phyloP scores from a whole-genome alignment of 2,888 invertebrate genomes.

The Bembecia ichneumoniformis region DNA sequence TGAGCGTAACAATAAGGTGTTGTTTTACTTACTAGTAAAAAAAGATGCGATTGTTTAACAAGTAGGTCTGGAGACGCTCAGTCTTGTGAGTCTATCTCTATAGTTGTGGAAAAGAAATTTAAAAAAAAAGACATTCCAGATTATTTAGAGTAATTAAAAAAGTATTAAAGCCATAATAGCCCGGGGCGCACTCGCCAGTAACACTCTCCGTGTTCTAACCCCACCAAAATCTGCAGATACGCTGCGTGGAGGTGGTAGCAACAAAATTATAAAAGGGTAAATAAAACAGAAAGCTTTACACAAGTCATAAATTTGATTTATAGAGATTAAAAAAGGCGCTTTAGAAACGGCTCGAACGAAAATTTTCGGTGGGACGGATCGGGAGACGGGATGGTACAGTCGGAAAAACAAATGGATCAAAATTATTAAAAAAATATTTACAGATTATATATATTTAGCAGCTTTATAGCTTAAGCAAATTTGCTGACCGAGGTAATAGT shows the following conservation, averaged over 20 bases:
- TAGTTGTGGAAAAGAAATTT: too few relatives aligned
- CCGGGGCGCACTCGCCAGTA: neutral
- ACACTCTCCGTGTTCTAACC: constrained; percentile 6
- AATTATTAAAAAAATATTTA: neutral
- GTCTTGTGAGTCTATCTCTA: too few relatives aligned
- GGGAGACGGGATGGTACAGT: constrained; percentile 56
- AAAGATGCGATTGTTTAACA: too few relatives aligned
- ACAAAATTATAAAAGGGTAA: constrained; percentile 72
- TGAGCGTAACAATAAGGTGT: too few relatives aligned
- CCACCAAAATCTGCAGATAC: constrained; percentile 20
- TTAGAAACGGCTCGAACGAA: constrained; percentile 70
- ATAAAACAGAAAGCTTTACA: constrained; percentile 72
- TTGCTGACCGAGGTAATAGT: too few relatives aligned
- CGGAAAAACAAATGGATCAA: constrained; percentile 13
- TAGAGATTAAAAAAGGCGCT: constrained; percentile 74
- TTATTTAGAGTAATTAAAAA: neutral
- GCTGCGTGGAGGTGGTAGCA: constrained; percentile 26
- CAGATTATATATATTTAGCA: neutral
- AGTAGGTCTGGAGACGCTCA: too few relatives aligned
- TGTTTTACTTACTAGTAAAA: too few relatives aligned
- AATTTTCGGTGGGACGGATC: constrained; percentile 70
- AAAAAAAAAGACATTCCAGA: too few relatives aligned
- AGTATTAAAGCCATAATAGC: too few relatives aligned
- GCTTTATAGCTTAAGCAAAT: too few relatives aligned
- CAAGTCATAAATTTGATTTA: constrained; percentile 74